Evolutionary conservation across 2,888 invertebrate species (phyloP).

Genomic region (Melanophora roralis): DNA sequence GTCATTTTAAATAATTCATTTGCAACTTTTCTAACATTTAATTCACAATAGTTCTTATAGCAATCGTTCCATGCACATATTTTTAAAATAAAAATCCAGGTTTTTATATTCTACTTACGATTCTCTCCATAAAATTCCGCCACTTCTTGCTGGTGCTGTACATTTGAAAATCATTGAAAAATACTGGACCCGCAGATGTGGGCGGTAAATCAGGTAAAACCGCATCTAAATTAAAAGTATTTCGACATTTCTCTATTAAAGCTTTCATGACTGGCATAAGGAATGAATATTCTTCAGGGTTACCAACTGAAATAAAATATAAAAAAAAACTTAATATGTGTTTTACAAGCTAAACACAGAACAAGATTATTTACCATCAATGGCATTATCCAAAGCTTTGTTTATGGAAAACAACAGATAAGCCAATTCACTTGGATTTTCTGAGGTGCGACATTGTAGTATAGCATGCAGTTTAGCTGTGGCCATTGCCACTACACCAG

Average conservation of each 20-base stretch:
- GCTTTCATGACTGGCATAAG: constrained; percentile 82
- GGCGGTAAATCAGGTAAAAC: constrained; percentile 78
- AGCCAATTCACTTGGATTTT: constrained; percentile 79
- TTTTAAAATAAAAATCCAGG: too few relatives aligned
- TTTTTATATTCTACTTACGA: constrained; percentile 76
- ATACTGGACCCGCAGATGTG: constrained; percentile 79
- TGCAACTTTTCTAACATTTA: too few relatives aligned
- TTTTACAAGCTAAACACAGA: neutral
- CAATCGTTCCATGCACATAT: too few relatives aligned
- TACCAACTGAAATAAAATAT: constrained; percentile 72
- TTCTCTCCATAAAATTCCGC: constrained; percentile 78
- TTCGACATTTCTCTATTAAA: constrained; percentile 79
- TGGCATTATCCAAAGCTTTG: constrained; percentile 77
- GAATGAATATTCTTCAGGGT: constrained; percentile 81
- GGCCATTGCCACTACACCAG: constrained; percentile 80
- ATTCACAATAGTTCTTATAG: too few relatives aligned
- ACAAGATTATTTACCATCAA: constrained; percentile 74
- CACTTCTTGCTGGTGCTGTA: constrained; percentile 80
- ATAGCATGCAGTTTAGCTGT: constrained; percentile 81
- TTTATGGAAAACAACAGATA: constrained; percentile 78
- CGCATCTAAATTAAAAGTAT: constrained; percentile 73
- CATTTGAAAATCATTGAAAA: constrained; percentile 81
- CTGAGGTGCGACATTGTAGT: constrained; percentile 79
- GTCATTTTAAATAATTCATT: too few relatives aligned
- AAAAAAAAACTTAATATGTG: constrained; percentile 5